Percentiles rank a stretch among this genome's conserved stretches.
phyloP scores from a whole-genome alignment of 1,140 invertebrate species.

The Pinna nobilis region DNA sequence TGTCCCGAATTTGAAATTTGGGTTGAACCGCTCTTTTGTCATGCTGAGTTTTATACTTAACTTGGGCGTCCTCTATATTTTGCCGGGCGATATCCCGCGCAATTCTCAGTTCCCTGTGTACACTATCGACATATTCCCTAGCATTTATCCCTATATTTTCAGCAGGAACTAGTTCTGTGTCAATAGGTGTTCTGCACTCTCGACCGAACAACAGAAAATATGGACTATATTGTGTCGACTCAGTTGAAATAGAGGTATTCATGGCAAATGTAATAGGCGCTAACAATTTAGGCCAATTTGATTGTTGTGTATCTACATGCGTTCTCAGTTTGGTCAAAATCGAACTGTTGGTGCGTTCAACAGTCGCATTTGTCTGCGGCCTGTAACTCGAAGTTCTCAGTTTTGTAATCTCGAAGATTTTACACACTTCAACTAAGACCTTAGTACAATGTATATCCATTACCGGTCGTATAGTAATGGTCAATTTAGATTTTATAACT shows the following conservation, averaged over 20 bases:
- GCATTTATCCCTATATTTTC: slow-evolving; percentile 14
- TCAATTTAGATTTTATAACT: too few species aligned
- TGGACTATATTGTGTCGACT: slow-evolving; percentile 31
- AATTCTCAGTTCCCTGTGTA: slow-evolving; percentile 1
- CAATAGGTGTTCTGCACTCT: slow-evolving; percentile 32
- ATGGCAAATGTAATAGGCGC: slow-evolving; percentile 11
- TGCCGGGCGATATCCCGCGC: slow-evolving; percentile 10
- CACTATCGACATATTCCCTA: slow-evolving; percentile 26
- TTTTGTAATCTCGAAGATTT: slow-evolving; percentile 35
- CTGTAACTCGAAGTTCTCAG: slow-evolving; percentile 32
- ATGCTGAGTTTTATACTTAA: slow-evolving; percentile 30
- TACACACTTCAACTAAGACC: too few species aligned
- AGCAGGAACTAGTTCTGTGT: slow-evolving; percentile 32
- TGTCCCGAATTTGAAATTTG: slow-evolving; percentile 22
- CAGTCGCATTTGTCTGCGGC: slow-evolving; percentile 28
- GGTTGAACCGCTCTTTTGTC: slow-evolving; percentile 15
- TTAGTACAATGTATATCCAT: too few species aligned
- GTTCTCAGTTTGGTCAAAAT: slow-evolving; percentile 25
- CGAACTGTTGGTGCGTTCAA: slow-evolving; percentile 25
- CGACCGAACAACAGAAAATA: slow-evolving; percentile 34
- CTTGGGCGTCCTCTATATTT: slow-evolving; percentile 30
- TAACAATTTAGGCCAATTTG: slow-evolving; percentile 41
- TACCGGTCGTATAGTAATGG: too few species aligned
- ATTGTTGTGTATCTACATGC: slow-evolving; percentile 23
- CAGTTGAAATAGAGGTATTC: slow-evolving; percentile 21